Evolutionary conservation across 1,140 invertebrate genomes (phyloP).

Genomic region (Babylonia areolata): DNA sequence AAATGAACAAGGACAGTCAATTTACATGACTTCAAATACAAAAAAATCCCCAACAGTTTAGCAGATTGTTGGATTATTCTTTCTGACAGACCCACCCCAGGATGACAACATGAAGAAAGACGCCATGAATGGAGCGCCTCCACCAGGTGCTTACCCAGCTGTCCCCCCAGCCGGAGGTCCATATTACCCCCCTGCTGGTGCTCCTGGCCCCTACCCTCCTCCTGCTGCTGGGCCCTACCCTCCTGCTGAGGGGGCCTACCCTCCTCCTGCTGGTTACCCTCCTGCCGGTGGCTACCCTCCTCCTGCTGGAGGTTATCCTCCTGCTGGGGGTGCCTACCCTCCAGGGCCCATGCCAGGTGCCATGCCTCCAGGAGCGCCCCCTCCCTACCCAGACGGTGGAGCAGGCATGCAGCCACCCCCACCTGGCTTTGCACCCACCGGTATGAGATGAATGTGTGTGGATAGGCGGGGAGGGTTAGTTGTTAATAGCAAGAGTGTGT

Average conservation of each 20-base stretch:
- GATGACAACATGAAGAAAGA: neutral
- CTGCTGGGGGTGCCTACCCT: neutral
- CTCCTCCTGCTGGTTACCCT: neutral
- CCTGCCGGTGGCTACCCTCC: neutral
- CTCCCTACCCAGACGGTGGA: neutral
- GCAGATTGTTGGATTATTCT: neutral
- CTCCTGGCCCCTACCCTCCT: conserved; percentile 1
- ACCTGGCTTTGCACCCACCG: neutral
- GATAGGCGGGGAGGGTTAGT: neutral
- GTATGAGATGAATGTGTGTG: neutral
- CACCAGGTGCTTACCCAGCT: neutral
- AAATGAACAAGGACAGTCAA: neutral
- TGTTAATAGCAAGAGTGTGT: neutral
- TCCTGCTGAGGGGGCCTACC: neutral
- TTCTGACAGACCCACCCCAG: neutral
- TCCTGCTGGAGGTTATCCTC: neutral
- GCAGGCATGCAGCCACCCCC: neutral
- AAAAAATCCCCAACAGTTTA: no score
- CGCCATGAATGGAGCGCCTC: neutral
- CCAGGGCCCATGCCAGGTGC: neutral
- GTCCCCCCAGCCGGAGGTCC: neutral
- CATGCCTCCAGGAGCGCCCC: neutral
- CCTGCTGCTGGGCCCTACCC: conserved; percentile 16
- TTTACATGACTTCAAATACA: neutral
- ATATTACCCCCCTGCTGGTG: neutral